phyloP scores from a whole-genome alignment of 2,888 invertebrate genomes.

The Limnephilus marmoratus region DNA sequence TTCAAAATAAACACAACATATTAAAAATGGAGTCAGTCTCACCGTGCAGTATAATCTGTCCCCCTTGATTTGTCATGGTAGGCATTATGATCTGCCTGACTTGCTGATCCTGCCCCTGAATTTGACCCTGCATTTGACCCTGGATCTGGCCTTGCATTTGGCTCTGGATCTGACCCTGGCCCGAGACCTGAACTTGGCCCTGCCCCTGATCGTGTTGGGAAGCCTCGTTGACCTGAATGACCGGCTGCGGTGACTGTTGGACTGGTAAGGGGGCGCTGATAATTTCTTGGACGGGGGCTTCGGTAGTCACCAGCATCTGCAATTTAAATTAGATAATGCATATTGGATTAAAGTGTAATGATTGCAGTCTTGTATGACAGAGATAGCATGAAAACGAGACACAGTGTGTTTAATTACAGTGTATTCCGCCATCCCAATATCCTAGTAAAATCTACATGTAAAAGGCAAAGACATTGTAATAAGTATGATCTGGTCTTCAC shows the following conservation, averaged over 20 bases:
- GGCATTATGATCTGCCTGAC: slow-evolving; percentile 66
- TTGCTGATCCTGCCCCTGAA: slow-evolving; percentile 38
- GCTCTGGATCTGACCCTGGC: slow-evolving; percentile 25
- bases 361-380: too few relatives aligned
- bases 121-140: slow-evolving; percentile 27
- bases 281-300: background rate
- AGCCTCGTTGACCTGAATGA: background rate
- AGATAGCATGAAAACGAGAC: too few relatives aligned
- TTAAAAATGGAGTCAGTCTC: background rate
- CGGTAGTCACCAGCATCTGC: slow-evolving; percentile 36
- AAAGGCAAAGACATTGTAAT: too few relatives aligned
- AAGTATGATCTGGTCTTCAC: too few relatives aligned
- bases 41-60: slow-evolving; percentile 76
- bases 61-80: slow-evolving; percentile 71
- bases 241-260: slow-evolving; percentile 8
- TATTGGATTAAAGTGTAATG: background rate
- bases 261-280: background rate
- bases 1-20: too few relatives aligned
- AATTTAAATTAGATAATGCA: background rate
- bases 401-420: too few relatives aligned
- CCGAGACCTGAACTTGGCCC: slow-evolving; percentile 26
- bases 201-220: slow-evolving; percentile 28
- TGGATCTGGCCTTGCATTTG: slow-evolving; percentile 53
- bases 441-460: too few relatives aligned
- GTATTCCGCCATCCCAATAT: too few relatives aligned